phyloP scores from a whole-genome alignment of 2,113 vertebrate genomes.

The Dromiciops gliroides region DNA sequence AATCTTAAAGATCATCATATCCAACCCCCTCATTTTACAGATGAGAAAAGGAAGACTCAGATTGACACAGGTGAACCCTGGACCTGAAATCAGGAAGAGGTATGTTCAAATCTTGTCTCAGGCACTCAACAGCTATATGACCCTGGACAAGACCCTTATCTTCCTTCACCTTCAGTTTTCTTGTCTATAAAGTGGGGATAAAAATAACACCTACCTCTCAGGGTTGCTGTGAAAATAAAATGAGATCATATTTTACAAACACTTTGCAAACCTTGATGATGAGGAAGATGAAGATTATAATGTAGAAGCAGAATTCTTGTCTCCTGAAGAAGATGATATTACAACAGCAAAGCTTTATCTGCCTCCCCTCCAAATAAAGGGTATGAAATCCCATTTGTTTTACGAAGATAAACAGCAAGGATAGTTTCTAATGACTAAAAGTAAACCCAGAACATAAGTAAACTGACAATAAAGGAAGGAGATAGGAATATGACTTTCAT shows the following conservation, averaged over 20 bases:
- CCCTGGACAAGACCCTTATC: neutral
- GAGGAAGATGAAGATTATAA: neutral
- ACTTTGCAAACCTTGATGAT: neutral
- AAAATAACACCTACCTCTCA: neutral
- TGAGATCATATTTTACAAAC: neutral
- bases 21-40: no score
- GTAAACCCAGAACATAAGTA: conserved; percentile 23
- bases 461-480: conserved; percentile 33
- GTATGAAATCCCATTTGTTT: neutral
- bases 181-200: neutral
- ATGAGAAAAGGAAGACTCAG: no score
- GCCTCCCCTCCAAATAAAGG: neutral
- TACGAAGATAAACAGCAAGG: neutral
- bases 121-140: neutral
- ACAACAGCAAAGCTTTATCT: neutral
- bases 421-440: conserved; percentile 2
- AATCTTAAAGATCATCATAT: no score
- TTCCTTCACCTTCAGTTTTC: neutral
- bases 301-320: neutral
- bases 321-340: neutral
- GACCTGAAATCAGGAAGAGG: neutral
- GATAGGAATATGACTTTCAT: conserved; percentile 63
- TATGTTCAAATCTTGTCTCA: neutral
- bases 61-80: no score
- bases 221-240: neutral